These are phyloP conservation scores for Adelosebastes latens DNA, from an alignment of 2,797 vertebrate genomes.

Conservation along the genomic window DNA sequence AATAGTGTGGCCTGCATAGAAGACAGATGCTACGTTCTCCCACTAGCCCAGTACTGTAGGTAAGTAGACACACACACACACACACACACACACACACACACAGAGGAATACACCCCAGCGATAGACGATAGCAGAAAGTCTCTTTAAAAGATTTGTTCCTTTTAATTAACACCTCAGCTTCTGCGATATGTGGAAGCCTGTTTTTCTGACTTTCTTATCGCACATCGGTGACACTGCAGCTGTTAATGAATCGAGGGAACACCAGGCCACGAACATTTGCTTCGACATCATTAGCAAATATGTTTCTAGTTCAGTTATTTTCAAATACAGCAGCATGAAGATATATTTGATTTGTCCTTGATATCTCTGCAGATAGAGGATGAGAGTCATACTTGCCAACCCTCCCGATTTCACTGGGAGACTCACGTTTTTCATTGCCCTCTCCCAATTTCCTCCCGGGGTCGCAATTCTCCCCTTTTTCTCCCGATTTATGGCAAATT, in stretches of 20 bases:
- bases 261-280: not conserved
- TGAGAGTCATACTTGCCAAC: too few species aligned
- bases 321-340: not conserved
- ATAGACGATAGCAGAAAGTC: not conserved
- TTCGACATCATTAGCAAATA: not conserved
- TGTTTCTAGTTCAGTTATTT: not conserved
- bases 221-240: constrained; percentile 34
- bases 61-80: constrained; percentile 69
- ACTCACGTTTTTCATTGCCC: too few species aligned
- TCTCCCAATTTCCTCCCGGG: too few species aligned
- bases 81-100: not conserved
- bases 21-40: constrained; percentile 98
- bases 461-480: too few species aligned
- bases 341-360: not conserved
- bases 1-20: constrained; percentile 99
- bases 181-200: constrained; percentile 2
- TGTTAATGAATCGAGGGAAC: constrained; percentile 39
- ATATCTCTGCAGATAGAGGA: too few species aligned
- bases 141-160: not conserved
- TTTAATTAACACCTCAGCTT: constrained; percentile 47
- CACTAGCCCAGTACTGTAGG: constrained; percentile 99
- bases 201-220: constrained; percentile 18
- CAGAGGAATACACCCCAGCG: not conserved
- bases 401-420: too few species aligned
- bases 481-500: too few species aligned